phyloP scores from a whole-genome alignment of 2,888 invertebrate species.

The Agapetus fuscipes region DNA sequence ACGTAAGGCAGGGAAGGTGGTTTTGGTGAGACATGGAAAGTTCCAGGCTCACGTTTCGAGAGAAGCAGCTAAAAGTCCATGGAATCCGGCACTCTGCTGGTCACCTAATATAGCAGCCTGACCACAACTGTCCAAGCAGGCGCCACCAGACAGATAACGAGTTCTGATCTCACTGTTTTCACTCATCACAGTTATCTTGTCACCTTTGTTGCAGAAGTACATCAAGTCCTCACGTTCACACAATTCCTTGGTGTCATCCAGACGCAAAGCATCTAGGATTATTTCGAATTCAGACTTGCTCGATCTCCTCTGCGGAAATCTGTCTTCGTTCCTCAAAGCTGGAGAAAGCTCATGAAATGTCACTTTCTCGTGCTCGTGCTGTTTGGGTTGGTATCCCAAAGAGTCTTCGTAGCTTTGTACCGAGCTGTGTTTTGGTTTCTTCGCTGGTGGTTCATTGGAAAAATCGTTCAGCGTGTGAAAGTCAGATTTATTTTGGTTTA shows the following conservation, averaged over 20 bases:
- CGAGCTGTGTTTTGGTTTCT: constrained; percentile 22
- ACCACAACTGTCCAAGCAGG: constrained; percentile 43
- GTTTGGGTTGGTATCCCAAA: constrained; percentile 11
- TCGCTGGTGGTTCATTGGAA: constrained; percentile 21
- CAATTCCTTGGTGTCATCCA: constrained; percentile 23
- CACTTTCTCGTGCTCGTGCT: constrained; percentile 16
- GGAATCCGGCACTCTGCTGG: constrained; percentile 48
- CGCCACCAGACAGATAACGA: constrained; percentile 21
- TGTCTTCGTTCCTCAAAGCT: constrained; percentile 20
- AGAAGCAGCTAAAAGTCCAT: constrained; percentile 45
- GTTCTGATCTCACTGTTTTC: constrained; percentile 23
- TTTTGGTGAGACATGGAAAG: too few relatives aligned
- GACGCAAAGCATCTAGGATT: constrained; percentile 35
- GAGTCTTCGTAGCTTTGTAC: constrained; percentile 18
- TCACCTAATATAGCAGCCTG: constrained; percentile 50
- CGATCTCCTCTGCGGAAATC: constrained; percentile 9
- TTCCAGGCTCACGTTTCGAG: constrained; percentile 45
- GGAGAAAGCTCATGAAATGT: constrained; percentile 23
- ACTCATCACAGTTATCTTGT: constrained; percentile 11
- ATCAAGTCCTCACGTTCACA: constrained; percentile 27
- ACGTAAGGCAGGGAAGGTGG: too few relatives aligned
- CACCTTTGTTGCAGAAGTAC: constrained; percentile 24
- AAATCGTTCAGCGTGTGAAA: constrained; percentile 23
- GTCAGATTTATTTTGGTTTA: constrained; percentile 29
- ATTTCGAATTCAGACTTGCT: constrained; percentile 35